phyloP scores from a whole-genome alignment of 1,140 invertebrate species.

The Metaphire vulgaris region DNA sequence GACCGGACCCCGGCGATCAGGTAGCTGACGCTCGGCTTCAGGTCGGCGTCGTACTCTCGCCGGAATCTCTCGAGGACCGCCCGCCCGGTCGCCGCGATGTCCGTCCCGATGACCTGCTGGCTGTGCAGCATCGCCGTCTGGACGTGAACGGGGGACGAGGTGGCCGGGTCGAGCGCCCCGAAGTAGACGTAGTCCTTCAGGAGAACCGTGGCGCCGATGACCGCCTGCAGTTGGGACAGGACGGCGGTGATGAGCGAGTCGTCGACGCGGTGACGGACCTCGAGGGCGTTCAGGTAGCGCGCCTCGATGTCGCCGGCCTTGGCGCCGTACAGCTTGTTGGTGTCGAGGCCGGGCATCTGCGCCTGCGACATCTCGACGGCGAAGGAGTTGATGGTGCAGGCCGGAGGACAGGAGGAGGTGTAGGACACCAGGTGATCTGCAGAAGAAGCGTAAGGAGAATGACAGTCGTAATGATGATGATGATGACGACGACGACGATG shows the following conservation, averaged over 20 bases:
- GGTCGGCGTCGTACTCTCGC: neutral
- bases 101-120: neutral
- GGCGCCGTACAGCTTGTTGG: neutral
- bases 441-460: neutral
- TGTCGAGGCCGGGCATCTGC: neutral
- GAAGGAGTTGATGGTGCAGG: slow-evolving; percentile 20
- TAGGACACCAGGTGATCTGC: neutral
- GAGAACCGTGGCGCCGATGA: neutral
- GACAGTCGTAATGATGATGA: slow-evolving; percentile 3
- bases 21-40: slow-evolving; percentile 11
- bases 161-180: neutral
- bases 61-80: neutral
- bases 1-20: neutral
- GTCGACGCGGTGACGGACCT: slow-evolving; percentile 6
- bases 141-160: neutral
- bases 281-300: slow-evolving; percentile 6
- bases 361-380: slow-evolving; percentile 13
- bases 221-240: neutral
- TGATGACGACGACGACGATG: neutral
- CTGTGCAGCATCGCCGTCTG: slow-evolving; percentile 2
- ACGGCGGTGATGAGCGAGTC: neutral
- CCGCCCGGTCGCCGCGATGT: neutral
- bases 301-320: neutral
- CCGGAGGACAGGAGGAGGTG: slow-evolving; percentile 4
- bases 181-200: slow-evolving; percentile 19